phyloP scores from a whole-genome alignment of 2,888 invertebrate species.

The Diplolepis rosae region DNA sequence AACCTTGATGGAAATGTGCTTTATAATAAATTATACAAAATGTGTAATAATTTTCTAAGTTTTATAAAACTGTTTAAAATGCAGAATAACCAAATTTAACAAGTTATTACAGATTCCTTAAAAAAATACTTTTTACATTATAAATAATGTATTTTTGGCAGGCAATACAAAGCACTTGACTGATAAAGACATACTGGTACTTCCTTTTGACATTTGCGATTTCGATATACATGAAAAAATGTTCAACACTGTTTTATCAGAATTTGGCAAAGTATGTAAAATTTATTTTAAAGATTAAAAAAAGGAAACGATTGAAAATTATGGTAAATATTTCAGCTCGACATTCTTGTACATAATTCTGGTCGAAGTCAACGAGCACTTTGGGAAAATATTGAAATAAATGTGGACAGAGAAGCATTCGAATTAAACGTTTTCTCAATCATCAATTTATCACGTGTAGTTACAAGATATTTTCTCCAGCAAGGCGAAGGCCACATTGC shows the following conservation, averaged over 20 bases:
- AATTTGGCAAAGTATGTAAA: constrained; percentile 78
- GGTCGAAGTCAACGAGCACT: constrained; percentile 82
- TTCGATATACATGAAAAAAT: constrained; percentile 77
- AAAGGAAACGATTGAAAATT: not conserved
- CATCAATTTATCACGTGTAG: constrained; percentile 82
- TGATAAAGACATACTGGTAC: constrained; percentile 79
- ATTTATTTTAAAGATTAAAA: not conserved
- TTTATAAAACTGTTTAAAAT: constrained; percentile 6
- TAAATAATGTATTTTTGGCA: constrained; percentile 37
- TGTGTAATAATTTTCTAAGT: too few relatives aligned
- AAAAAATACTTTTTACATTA: too few relatives aligned
- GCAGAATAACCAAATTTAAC: too few relatives aligned
- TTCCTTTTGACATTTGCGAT: constrained; percentile 82
- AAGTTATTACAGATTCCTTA: too few relatives aligned
- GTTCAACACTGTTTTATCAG: constrained; percentile 78
- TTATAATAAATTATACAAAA: too few relatives aligned
- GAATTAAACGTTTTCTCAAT: constrained; percentile 86
- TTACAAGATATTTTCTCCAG: constrained; percentile 79
- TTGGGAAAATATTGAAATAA: constrained; percentile 82
- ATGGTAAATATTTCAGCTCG: constrained; percentile 74
- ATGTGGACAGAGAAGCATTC: constrained; percentile 84
- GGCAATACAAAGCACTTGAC: constrained; percentile 66
- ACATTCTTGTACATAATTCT: constrained; percentile 88
- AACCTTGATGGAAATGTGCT: too few relatives aligned
- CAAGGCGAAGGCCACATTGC: constrained; percentile 80